These are phyloP conservation scores for Hydrotaea cyrtoneurina DNA, from an alignment of 2,888 invertebrate species.

Conservation along the genomic window DNA sequence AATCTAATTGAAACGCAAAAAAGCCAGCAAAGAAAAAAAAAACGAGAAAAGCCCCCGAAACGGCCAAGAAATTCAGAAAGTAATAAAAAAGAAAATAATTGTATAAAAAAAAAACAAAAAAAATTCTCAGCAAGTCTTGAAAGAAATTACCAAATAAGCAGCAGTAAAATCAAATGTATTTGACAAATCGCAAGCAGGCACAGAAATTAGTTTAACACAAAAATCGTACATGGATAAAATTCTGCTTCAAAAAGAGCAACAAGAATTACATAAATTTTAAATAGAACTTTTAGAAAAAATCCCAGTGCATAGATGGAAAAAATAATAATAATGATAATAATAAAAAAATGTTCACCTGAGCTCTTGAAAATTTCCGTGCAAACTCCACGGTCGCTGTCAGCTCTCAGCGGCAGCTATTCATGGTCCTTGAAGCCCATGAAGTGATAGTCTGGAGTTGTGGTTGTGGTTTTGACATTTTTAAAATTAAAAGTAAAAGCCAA, in stretches of 20 bases:
- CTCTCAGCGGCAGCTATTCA: not conserved
- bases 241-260: too few relatives aligned
- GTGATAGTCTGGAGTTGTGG: not conserved
- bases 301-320: too few relatives aligned
- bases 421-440: not conserved
- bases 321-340: conserved; percentile 33
- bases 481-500: conserved; percentile 65
- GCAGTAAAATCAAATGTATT: conserved; percentile 7
- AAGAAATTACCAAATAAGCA: conserved; percentile 10
- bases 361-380: too few relatives aligned
- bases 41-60: not conserved
- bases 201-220: too few relatives aligned
- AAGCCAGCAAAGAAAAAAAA: not conserved
- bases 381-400: not conserved
- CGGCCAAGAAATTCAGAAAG: not conserved
- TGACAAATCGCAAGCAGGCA: not conserved
- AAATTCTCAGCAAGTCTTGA: not conserved
- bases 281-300: too few relatives aligned
- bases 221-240: too few relatives aligned
- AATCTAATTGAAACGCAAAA: not conserved
- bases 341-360: not conserved
- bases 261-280: too few relatives aligned
- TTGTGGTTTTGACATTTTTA: not conserved
- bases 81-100: not conserved
- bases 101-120: conserved; percentile 19